Evolutionary conservation across 1,140 invertebrate species (phyloP).

Genomic region (Hirudo medicinalis): DNA sequence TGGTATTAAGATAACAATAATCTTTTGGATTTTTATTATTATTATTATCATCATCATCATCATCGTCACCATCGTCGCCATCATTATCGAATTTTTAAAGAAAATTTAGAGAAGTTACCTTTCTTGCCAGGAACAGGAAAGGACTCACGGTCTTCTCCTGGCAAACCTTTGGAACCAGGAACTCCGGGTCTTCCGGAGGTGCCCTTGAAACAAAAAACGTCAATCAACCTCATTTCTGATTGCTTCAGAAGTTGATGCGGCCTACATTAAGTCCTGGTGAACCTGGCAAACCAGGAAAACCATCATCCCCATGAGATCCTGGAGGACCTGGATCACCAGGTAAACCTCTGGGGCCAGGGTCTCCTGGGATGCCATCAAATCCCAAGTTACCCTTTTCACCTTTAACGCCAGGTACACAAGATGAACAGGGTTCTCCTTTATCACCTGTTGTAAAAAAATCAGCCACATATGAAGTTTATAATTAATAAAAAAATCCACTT

Average conservation of each 20-base stretch:
- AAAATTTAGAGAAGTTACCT: too few species aligned
- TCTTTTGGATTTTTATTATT: too few species aligned
- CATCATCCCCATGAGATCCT: slow-evolving; percentile 10
- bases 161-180: too few species aligned
- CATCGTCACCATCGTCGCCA: too few species aligned
- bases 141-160: too few species aligned
- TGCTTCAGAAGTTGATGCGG: neutral
- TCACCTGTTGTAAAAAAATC: slow-evolving; percentile 9
- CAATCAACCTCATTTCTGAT: too few species aligned
- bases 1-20: too few species aligned
- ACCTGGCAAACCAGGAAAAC: slow-evolving; percentile 7
- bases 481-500: slow-evolving; percentile 12
- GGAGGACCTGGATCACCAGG: neutral
- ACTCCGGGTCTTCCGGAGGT: too few species aligned
- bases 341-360: slow-evolving; percentile 15
- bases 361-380: slow-evolving; percentile 15
- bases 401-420: slow-evolving; percentile 11
- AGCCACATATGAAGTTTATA: neutral
- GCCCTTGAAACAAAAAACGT: too few species aligned
- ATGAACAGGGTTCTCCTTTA: slow-evolving; percentile 12
- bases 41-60: too few species aligned
- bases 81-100: too few species aligned
- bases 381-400: slow-evolving; percentile 15
- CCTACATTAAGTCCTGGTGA: neutral
- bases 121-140: too few species aligned